These are phyloP conservation scores for Bombyx mandarina DNA, from an alignment of 1,140 invertebrate genomes.

Conservation along the genomic window DNA sequence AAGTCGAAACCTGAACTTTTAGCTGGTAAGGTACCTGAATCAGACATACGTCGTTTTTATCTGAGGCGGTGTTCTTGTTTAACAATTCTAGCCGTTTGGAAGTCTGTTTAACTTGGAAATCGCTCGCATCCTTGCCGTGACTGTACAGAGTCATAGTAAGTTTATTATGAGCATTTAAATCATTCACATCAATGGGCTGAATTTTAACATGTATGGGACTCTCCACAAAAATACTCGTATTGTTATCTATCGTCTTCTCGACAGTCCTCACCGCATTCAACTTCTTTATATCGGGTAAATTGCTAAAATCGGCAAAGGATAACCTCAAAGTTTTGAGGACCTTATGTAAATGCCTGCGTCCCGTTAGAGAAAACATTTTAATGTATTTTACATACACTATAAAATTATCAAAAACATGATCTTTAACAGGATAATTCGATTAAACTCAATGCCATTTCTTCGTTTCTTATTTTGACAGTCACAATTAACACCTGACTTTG, in stretches of 20 bases:
- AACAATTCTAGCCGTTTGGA: slow-evolving; percentile 64
- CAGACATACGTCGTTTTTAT: slow-evolving; percentile 58
- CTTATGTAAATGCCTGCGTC: slow-evolving; percentile 54
- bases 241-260: slow-evolving; percentile 64
- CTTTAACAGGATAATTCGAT: slow-evolving; percentile 24
- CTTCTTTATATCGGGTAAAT: slow-evolving; percentile 57
- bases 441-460: slow-evolving; percentile 21
- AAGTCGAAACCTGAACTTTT: slow-evolving; percentile 61
- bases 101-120: slow-evolving; percentile 64
- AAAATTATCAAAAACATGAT: slow-evolving; percentile 20
- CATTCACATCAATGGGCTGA: slow-evolving; percentile 57
- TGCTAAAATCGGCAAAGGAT: slow-evolving; percentile 52
- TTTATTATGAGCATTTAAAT: slow-evolving; percentile 57
- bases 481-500: slow-evolving; percentile 27
- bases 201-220: slow-evolving; percentile 68
- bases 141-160: slow-evolving; percentile 63
- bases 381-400: slow-evolving; percentile 13
- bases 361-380: slow-evolving; percentile 45
- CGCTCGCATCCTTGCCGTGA: slow-evolving; percentile 52
- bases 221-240: slow-evolving; percentile 64
- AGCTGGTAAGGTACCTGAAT: slow-evolving; percentile 63
- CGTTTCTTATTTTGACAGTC: slow-evolving; percentile 20
- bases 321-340: slow-evolving; percentile 68
- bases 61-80: slow-evolving; percentile 50
- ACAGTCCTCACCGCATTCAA: slow-evolving; percentile 62